Evolutionary conservation across 2,888 invertebrate genomes (phyloP), one percentile per base, ranked within the genome.

Genomic region (Portevinia maculata): DNA sequence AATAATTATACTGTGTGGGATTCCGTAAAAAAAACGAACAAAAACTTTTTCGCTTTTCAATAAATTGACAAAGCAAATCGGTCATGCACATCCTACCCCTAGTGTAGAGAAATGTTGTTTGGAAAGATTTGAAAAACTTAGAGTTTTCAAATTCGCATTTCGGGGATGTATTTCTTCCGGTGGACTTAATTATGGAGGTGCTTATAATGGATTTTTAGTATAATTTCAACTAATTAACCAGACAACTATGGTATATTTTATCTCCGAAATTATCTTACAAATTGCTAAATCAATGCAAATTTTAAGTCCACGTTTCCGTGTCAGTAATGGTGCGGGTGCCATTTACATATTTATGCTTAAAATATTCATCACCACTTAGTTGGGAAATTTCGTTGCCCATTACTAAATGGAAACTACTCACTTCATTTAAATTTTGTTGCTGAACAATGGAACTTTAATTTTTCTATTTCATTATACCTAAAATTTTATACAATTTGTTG

Each of bases 251-350:
- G 57, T 41, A 59, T 50, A 21, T 39, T 52, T 41, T 44, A 83
- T 67, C 24, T 37, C 55, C 44, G 52, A 71, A 71, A 83, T 78
- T 73, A 71, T 37, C 50, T 67, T 64, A 62, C 57, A 65, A 75
- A 70, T 55, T n/a, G n/a, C 64, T 75, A 34, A 62, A 55, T 37
- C 28, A 15, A 48, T 8, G 13, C 13, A 15, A 15, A 15, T 15
- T 13, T 39, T 46, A 64, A 19, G 30, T 39, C 41, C 74, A 53
- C 48, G 62, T 37, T 57, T 67, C 62, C n/a, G 21, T 19, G 44
- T 52, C 50, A 62, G 52, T 62, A 57, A 71, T 57, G 67, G 83
- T 57, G 78, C 78, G 78, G 78, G 83, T n/a, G n/a, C n/a, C n/a
- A n/a, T n/a, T n/a, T n/a, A n/a, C n/a, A n/a, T n/a, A n/a, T n/a